phyloP scores from a whole-genome alignment of 2,888 invertebrate species.

The Hirtodrosophila alboralis region DNA sequence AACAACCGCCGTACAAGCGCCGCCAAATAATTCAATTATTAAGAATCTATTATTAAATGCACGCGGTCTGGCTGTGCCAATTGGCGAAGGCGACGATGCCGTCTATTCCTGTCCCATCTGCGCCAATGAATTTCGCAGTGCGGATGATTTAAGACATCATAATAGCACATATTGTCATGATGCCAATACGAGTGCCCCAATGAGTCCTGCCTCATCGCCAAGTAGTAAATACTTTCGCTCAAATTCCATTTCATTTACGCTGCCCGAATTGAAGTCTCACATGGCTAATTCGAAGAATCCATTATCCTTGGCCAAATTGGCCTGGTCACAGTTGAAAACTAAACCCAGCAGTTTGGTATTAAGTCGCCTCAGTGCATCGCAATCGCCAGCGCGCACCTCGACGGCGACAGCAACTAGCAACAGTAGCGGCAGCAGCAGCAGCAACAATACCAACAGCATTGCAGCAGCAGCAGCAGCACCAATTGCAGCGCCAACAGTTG shows the following conservation, averaged over 20 bases:
- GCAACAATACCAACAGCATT: slow-evolving; percentile 2
- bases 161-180: slow-evolving; percentile 92
- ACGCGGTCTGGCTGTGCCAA: slow-evolving; percentile 84
- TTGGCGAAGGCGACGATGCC: slow-evolving; percentile 86
- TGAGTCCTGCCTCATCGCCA: slow-evolving; percentile 83
- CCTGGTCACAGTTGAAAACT: slow-evolving; percentile 83
- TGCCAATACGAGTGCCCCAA: slow-evolving; percentile 83
- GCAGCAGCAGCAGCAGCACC: slow-evolving; percentile 2
- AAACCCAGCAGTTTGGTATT: slow-evolving; percentile 87
- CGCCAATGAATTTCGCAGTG: slow-evolving; percentile 90
- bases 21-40: slow-evolving; percentile 88
- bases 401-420: slow-evolving; percentile 31
- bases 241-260: slow-evolving; percentile 86
- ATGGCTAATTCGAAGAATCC: slow-evolving; percentile 83
- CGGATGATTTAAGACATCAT: slow-evolving; percentile 92
- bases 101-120: slow-evolving; percentile 91
- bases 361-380: slow-evolving; percentile 80
- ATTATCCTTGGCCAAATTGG: slow-evolving; percentile 80
- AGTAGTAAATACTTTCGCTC: slow-evolving; percentile 86
- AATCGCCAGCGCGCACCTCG: slow-evolving; percentile 69
- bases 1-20: slow-evolving; percentile 63
- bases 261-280: slow-evolving; percentile 85
- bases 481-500: slow-evolving; percentile 3
- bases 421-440: slow-evolving; percentile 3
- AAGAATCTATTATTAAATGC: slow-evolving; percentile 92